Evolutionary conservation across 2,888 invertebrate species (phyloP), one percentile per base, ranked within the genome.

Genomic region (Capitulum mitella): DNA sequence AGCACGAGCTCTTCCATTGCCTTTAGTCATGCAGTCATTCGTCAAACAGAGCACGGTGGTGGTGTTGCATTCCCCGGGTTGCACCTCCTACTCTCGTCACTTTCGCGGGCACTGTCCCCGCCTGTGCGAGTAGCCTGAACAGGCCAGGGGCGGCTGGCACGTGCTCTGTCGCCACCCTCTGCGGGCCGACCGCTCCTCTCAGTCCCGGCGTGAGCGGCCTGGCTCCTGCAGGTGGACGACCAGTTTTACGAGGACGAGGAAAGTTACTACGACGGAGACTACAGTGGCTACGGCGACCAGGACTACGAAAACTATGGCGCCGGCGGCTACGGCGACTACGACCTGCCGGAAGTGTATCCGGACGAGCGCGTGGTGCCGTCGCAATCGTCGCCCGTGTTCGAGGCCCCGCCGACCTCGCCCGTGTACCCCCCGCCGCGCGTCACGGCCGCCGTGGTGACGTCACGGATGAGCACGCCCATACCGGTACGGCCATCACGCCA

Each of bases 341-440:
- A 22, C 1, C 29, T 46, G 40, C 22, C n/a, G 29, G n/a, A n/a
- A n/a, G n/a, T n/a, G n/a, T n/a, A 77, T 70, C 43, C 48, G 2
- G 70, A 0, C 32, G 80, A 37, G 78, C 46, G 70, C 22, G 51
- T 79, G 8, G 78, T 81, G 12, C 81, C 81, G 6, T 64, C 78
- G 8, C 54, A 80, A 40, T 78, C 79, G 46, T 81, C 81, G 3
- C 81, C 81, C 1, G 76, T 78, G 29, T 80, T 81, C 76, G 78
- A 79, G 6, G 79, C 74, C 32, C 43, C 78, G 40, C 61, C 79
- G 22, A 79, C 79, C 40, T 70, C 70, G 70, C 70, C 70, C 2
- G 70, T 70, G 10, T 70, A 70, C 70, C 70, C 70, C 10, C 70
- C 70, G 1, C 70, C 70, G 6, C 70, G 70, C 1, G 40, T 70